A percentile compares a stretch with the other conserved stretches of the same genome.
Conservation (phyloP, 2,113 vertebrate genomes). For the Bos taurus region DNA sequence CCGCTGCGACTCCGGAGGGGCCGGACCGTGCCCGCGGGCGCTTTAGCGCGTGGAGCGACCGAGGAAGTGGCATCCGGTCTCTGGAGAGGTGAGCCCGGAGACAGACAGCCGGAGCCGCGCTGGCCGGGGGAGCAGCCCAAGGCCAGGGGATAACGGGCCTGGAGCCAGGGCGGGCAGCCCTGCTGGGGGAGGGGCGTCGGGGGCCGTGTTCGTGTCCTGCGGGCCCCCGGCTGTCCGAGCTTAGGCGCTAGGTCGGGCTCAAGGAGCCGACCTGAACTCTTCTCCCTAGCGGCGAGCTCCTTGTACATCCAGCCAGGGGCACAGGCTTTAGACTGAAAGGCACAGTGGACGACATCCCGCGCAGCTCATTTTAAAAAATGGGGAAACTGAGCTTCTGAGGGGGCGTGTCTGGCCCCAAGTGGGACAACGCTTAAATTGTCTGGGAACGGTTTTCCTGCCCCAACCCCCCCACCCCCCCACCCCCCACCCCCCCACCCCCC, state of each 20-base stretch:
- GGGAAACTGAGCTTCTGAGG: slow-evolving; percentile 49
- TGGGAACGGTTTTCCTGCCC: background rate
- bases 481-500: background rate
- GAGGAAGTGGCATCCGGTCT: background rate
- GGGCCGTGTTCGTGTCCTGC: background rate
- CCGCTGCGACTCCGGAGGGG: background rate
- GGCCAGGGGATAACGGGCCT: slow-evolving; percentile 35
- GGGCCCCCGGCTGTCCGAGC: background rate
- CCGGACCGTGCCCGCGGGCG: background rate
- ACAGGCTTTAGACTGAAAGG: background rate
- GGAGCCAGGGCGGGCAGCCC: background rate
- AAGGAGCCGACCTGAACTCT: background rate
- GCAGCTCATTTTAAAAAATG: background rate
- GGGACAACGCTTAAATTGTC: background rate
- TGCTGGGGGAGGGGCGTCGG: slow-evolving; percentile 51
- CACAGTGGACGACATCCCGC: background rate
- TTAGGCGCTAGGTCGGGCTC: fast-evolving
- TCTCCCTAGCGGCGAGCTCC: background rate
- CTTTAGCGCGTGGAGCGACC: background rate
- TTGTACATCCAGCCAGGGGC: background rate
- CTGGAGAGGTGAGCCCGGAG: slow-evolving; percentile 29
- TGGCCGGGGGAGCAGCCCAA: background rate
- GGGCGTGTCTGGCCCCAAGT: background rate
- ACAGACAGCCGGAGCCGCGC: background rate
- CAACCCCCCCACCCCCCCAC: background rate